A percentile compares a stretch with the other conserved stretches of the same genome.
Conservation (phyloP, 2,113 vertebrate species). For the Chrysochloris asiatica region DNA sequence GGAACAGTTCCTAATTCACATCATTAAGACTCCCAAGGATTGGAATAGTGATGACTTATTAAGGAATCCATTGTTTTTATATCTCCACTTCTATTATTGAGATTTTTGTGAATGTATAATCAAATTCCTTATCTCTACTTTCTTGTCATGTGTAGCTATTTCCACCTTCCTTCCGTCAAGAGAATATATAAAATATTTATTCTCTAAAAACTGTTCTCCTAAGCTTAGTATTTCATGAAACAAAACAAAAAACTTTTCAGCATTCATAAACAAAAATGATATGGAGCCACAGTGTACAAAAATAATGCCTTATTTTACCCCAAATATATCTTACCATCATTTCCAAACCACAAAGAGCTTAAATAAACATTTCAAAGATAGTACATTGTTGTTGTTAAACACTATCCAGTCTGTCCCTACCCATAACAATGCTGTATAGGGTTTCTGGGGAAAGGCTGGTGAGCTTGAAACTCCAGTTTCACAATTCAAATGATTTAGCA, state of each 20-base stretch:
- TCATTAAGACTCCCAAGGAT: background rate
- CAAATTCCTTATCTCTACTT: background rate
- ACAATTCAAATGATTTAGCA: no score
- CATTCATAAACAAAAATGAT: background rate
- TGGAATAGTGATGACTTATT: background rate
- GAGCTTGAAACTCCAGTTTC: no score
- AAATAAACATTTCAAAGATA: background rate
- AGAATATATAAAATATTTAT: background rate
- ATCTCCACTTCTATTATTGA: background rate
- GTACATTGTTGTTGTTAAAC: no score
- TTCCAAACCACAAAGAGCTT: background rate
- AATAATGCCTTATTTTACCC: background rate
- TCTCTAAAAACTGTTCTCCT: background rate
- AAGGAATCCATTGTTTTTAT: background rate
- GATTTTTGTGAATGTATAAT: background rate
- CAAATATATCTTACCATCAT: background rate
- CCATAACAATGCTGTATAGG: no score
- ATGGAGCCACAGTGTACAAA: background rate
- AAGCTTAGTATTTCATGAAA: slow-evolving; percentile 11
- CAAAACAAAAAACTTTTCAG: background rate
- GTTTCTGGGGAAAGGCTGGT: no score
- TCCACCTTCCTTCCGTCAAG: background rate
- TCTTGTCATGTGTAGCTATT: background rate
- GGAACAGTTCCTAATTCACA: background rate
- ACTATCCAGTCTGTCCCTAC: no score